Evolutionary conservation across 35 echinoderm and acorn worm genomes (phyloP).

Genomic region (Chiridota heheva): DNA sequence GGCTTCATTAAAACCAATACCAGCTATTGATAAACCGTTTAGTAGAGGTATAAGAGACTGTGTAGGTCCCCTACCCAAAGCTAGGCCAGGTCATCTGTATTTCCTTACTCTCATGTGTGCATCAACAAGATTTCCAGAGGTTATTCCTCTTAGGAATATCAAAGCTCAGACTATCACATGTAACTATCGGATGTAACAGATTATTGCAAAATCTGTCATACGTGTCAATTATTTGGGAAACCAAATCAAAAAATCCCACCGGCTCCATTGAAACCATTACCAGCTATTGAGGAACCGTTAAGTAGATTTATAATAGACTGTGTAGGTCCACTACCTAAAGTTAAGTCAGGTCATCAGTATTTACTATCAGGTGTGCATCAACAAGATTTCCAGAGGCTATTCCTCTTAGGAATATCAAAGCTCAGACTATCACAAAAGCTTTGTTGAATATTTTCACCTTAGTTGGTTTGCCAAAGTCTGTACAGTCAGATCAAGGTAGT

Average conservation of each 20-base stretch:
- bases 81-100: no score
- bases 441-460: constrained; percentile 45
- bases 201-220: constrained; percentile 50
- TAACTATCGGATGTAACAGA: constrained; percentile 26
- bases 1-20: no score
- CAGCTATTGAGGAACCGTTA: constrained; percentile 57
- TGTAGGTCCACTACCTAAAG: constrained; percentile 54
- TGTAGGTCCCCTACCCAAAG: no score
- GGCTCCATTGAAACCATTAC: constrained; percentile 49
- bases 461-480: constrained; percentile 39
- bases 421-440: constrained; percentile 38
- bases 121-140: no score
- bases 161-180: no score
- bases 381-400: constrained; percentile 66
- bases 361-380: constrained; percentile 55
- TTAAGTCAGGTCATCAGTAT: constrained; percentile 39
- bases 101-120: no score
- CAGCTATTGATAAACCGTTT: no score
- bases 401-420: constrained; percentile 45
- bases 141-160: no score
- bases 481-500: constrained; percentile 65
- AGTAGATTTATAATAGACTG: constrained; percentile 61
- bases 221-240: constrained; percentile 59
- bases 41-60: no score
- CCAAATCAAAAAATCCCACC: constrained; percentile 25